phyloP scores from a whole-genome alignment of 2,888 invertebrate genomes.

The Galerucella nymphaeae region DNA sequence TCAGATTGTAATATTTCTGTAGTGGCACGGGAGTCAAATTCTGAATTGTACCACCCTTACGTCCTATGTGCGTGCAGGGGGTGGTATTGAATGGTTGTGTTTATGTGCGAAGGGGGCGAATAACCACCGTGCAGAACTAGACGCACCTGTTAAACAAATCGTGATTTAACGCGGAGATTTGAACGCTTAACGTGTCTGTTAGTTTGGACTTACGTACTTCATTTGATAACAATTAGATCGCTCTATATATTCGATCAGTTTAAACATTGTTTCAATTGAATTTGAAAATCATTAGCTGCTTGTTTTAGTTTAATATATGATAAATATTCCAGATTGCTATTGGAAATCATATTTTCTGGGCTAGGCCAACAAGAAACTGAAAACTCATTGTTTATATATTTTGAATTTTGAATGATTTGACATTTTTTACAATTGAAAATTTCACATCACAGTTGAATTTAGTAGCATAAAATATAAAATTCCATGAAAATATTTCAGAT shows the following conservation, averaged over 20 bases:
- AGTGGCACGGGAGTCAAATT: constrained; percentile 60
- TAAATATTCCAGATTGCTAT: no score
- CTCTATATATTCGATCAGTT: not conserved
- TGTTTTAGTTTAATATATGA: no score
- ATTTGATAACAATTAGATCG: constrained; percentile 47
- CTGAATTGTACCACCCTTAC: constrained; percentile 54
- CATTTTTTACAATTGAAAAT: no score
- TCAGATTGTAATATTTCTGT: constrained; percentile 60
- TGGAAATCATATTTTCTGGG: no score
- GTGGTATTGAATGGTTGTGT: constrained; percentile 53
- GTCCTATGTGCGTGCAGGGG: constrained; percentile 43
- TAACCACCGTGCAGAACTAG: constrained; percentile 47
- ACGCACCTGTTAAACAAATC: constrained; percentile 59
- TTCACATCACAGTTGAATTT: no score
- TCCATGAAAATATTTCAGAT: no score
- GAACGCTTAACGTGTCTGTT: constrained; percentile 56
- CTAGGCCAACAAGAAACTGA: no score
- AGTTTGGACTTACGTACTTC: constrained; percentile 51
- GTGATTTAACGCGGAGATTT: constrained; percentile 60
- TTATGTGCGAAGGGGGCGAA: constrained; percentile 56
- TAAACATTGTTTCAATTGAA: not conserved
- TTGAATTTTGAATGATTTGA: no score
- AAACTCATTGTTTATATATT: no score
- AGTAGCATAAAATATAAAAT: no score
- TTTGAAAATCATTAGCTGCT: not conserved